Evolutionary conservation across 2,797 vertebrate genomes (phyloP).

Genomic region (Echiichthys vipera): DNA sequence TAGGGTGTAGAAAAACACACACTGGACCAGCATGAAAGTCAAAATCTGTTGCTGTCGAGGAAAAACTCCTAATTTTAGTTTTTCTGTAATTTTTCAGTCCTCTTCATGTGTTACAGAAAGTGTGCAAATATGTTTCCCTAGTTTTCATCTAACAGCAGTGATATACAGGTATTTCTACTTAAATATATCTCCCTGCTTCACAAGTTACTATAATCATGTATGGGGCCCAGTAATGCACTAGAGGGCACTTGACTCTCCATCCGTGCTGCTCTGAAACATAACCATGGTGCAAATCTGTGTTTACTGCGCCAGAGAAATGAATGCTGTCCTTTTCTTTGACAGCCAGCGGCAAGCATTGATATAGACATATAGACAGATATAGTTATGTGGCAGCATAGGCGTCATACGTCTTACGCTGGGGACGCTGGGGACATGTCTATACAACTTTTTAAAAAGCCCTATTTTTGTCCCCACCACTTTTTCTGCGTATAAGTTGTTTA

Average conservation of each 20-base stretch:
- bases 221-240: conserved; percentile 15
- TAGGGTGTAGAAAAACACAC: not conserved
- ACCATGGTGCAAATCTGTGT: conserved; percentile 3
- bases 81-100: not conserved
- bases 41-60: not conserved
- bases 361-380: not conserved
- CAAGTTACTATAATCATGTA: too few relatives aligned
- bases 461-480: too few relatives aligned
- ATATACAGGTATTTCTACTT: conserved; percentile 9
- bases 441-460: too few relatives aligned
- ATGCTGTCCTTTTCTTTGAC: conserved; percentile 32
- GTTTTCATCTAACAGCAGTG: not conserved
- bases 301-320: conserved; percentile 10
- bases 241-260: conserved; percentile 47
- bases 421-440: too few relatives aligned
- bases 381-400: too few relatives aligned
- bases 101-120: not conserved
- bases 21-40: not conserved
- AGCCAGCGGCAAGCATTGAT: conserved; percentile 4
- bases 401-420: too few relatives aligned
- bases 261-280: conserved; percentile 19
- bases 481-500: too few relatives aligned
- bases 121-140: not conserved
- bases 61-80: not conserved
- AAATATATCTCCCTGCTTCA: not conserved